Evolutionary conservation across 1,140 invertebrate species (phyloP), one percentile per base, ranked within the genome.

Genomic region (Philaenus spumarius): DNA sequence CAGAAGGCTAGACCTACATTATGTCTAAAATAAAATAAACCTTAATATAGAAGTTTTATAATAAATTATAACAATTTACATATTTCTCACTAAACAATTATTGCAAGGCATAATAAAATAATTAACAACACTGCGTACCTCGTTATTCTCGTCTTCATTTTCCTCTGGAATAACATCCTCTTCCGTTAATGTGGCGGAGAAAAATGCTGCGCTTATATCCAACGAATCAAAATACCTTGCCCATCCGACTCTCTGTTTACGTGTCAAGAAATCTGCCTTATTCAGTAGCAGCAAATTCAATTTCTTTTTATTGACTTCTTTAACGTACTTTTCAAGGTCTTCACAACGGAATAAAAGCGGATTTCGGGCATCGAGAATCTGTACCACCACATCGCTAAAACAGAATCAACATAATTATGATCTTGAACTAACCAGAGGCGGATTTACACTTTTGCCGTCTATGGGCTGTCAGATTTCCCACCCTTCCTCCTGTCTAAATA

Each of bases 321-420:
- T 82, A 0, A 97, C 93, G 78, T 99, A 99, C 11, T 75, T 77
- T 67, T 97, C 95, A n/a, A 99, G 75, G 76, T 99, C 97, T 67
- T 86, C 80, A 75, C 90, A 98, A 14, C 89, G 83, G 65, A 98
- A 99, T 0, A 99, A 73, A 26, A 98, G 71, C 2, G 97, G 97
- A 80, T 99, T 98, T 65, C 97, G 79, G 1, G 93, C 95, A 80
- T 99, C 97, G 0, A 99, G 85, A 65, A 99, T 94, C 71, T 98
- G 93, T 11, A 98, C 83, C 24, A 99, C 76, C 42, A 99, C 80
- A 77, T 99, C 93, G 69, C 93, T 95, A 65, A 48, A 69, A 30
- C 3, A 30, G 9, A 30, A 30, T 30, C 26, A 30, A 30, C 9
- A 9, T n/a, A n/a, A n/a, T n/a, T n/a, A n/a, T n/a, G n/a, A n/a